A percentile compares a stretch with the other conserved stretches of the same genome.
Conservation (phyloP, 2,797 vertebrate species). For the Argyrosomus regius region DNA sequence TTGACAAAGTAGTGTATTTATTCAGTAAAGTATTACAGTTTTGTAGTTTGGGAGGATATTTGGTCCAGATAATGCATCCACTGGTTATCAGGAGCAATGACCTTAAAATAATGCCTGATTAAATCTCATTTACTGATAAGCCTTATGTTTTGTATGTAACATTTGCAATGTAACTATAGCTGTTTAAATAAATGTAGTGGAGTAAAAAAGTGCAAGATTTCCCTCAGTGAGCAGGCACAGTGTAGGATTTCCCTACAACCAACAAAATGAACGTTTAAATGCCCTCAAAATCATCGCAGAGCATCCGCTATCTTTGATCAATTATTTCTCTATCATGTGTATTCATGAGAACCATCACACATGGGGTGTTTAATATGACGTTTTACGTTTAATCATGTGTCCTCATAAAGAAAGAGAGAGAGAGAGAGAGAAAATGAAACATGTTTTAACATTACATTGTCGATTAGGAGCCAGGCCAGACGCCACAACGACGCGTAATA, state of each 20-base stretch:
- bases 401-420: not conserved
- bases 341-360: not conserved
- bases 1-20: not conserved
- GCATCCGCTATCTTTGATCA: not conserved
- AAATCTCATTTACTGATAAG: too few species aligned
- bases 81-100: not conserved
- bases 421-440: not conserved
- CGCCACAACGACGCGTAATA: not conserved
- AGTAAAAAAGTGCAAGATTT: not conserved
- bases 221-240: not conserved
- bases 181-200: not conserved
- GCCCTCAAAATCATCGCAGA: not conserved
- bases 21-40: not conserved
- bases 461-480: slow-evolving; percentile 1
- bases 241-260: too few species aligned
- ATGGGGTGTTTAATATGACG: not conserved
- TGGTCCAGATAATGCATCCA: too few species aligned
- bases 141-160: not conserved
- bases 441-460: not conserved
- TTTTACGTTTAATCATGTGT: not conserved
- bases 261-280: not conserved
- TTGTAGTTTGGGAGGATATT: not conserved
- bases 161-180: not conserved
- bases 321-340: not conserved
- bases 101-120: not conserved